phyloP scores from a whole-genome alignment of 1,140 invertebrate species.

The Tetramorium alpestre region DNA sequence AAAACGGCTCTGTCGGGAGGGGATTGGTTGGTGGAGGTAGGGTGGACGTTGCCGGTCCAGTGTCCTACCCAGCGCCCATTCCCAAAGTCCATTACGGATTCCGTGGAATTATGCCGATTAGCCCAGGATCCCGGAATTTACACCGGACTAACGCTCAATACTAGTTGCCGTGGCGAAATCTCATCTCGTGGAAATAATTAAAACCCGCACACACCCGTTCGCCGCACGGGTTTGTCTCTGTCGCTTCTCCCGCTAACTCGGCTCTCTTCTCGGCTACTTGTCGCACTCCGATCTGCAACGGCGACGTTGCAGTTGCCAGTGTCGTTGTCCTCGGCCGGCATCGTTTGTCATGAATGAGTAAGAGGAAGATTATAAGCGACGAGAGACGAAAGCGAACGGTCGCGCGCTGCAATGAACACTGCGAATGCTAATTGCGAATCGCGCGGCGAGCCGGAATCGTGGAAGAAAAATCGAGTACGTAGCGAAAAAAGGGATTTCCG shows the following conservation, averaged over 20 bases:
- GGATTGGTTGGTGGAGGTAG: constrained; percentile 24
- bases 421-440: constrained; percentile 34
- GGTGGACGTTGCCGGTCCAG: constrained; percentile 58
- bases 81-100: constrained; percentile 79
- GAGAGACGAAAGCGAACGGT: constrained; percentile 18
- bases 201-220: constrained; percentile 71
- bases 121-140: constrained; percentile 75
- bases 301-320: background rate
- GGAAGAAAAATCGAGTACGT: background rate
- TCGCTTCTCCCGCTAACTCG: background rate
- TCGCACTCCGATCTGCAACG: constrained; percentile 47
- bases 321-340: constrained; percentile 17
- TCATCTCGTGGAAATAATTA: constrained; percentile 79
- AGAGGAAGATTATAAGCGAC: constrained; percentile 61
- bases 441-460: constrained; percentile 1
- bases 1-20: constrained; percentile 43
- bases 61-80: constrained; percentile 67
- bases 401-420: background rate
- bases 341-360: constrained; percentile 58
- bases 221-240: background rate
- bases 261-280: constrained; percentile 67
- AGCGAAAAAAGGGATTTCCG: background rate
- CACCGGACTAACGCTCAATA: constrained; percentile 76
- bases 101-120: constrained; percentile 79
- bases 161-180: constrained; percentile 73